Base-by-base conservation (phyloP, 2,797 vertebrate genomes). In the Etheostoma perlongum region DNA sequence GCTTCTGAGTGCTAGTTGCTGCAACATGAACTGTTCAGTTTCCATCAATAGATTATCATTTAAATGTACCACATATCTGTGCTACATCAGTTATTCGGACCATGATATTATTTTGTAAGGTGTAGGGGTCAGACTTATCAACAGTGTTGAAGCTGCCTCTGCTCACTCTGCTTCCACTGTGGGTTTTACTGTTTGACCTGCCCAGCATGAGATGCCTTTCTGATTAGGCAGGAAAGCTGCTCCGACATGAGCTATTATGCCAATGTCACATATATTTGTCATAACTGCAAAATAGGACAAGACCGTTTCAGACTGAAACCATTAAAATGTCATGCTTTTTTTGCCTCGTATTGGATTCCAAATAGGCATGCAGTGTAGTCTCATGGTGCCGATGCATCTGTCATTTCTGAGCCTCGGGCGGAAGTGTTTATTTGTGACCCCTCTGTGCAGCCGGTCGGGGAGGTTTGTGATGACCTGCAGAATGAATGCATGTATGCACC, bases 361-460 rank as follows among this genome's bases (percentile, higher is more conserved):
- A 54, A 64, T 8, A 5, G 36, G 9, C 30, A 46, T 40, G 51
- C 33, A 9, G 9, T 58, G 55, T 72, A 71, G 54, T 58, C 59
- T 67, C 23, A 52, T 65, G 44, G 51, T 46, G 47, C n/a, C 47
- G 25, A 65, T 19, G 58, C 4, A 2, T 5, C 21, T 68, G 61
- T 75, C 57, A 42, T 54, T 48, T 80, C 8, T 58, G n/a, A 23
- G 60, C 57, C 64, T 33, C 6, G 5, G 64, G 76, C 69, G 40
- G 49, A 72, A 74, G 79, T 65, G 57, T 74, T 76, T 78, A 36
- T 64, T 73, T 60, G 15, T 74, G 62, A 72, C 71, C 62, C 8
- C 15, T 30, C 30, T 2, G 48, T 63, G 42, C 62, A 49, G 62
- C 75, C 54, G 76, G n/a, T 62, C 27, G 15, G n/a, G 58, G 52